phyloP scores from a whole-genome alignment of 2,113 vertebrate species.

The Noctilio leporinus region DNA sequence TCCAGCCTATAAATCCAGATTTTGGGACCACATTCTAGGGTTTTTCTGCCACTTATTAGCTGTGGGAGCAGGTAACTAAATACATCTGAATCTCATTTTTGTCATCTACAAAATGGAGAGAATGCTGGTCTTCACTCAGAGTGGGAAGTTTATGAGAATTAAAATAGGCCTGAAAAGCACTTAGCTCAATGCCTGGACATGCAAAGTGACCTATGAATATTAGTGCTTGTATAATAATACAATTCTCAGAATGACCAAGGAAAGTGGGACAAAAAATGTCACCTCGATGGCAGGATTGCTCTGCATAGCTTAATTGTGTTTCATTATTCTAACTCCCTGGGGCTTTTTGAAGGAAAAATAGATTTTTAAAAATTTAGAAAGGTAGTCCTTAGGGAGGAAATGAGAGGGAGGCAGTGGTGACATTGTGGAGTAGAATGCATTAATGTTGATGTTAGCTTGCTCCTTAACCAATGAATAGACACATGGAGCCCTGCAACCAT shows the following conservation, averaged over 20 bases:
- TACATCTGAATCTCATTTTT: conserved; percentile 26
- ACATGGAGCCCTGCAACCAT: background rate
- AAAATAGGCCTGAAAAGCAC: background rate
- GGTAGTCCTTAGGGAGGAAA: background rate
- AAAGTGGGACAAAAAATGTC: background rate
- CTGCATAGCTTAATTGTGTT: conserved; percentile 47
- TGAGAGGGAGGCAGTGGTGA: background rate
- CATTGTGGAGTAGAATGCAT: too few species aligned
- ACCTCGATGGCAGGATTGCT: conserved; percentile 8
- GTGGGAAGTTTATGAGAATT: conserved; percentile 2
- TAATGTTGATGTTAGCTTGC: too few species aligned
- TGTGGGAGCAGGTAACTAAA: background rate
- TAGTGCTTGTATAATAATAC: conserved; percentile 10
- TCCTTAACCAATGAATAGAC: background rate
- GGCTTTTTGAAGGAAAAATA: conserved; percentile 38
- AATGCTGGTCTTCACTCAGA: background rate
- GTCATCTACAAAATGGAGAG: background rate
- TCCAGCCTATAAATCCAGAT: background rate
- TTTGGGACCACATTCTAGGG: background rate
- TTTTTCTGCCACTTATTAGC: background rate
- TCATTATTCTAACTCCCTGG: conserved; percentile 42
- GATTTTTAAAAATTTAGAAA: conserved; percentile 37
- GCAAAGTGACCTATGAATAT: background rate
- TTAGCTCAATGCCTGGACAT: background rate
- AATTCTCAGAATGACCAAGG: background rate